phyloP scores from a whole-genome alignment of 2,797 vertebrate species.

The Hydrocynus forskahlii region DNA sequence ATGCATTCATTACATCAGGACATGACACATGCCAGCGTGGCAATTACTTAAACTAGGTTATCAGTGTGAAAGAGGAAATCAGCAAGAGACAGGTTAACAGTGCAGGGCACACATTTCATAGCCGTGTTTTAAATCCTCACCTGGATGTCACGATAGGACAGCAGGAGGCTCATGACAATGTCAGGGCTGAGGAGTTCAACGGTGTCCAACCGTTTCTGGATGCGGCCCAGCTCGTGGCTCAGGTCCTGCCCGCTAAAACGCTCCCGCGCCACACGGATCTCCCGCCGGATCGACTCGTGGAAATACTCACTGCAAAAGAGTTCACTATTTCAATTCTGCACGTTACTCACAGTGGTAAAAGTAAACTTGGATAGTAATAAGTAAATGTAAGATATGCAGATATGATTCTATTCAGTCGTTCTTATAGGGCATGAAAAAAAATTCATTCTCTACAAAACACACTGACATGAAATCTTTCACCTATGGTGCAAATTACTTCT shows the following conservation, averaged over 20 bases:
- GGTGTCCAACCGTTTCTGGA: conserved; percentile 88
- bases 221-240: conserved; percentile 81
- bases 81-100: neutral
- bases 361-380: neutral
- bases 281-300: conserved; percentile 84
- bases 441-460: too few relatives aligned
- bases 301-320: conserved; percentile 78
- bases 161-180: conserved; percentile 88
- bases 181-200: conserved; percentile 90
- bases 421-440: too few relatives aligned
- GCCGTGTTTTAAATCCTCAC: conserved; percentile 62
- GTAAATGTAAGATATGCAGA: too few relatives aligned
- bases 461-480: too few relatives aligned
- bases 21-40: neutral
- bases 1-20: neutral
- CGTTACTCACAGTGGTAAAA: neutral
- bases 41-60: neutral
- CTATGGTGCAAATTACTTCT: neutral
- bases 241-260: conserved; percentile 80
- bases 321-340: too few relatives aligned
- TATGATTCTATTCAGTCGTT: too few relatives aligned
- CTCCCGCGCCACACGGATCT: conserved; percentile 87
- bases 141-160: conserved; percentile 91
- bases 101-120: neutral
- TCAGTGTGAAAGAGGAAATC: too few relatives aligned